A percentile compares a stretch with the other conserved stretches of the same genome.
phyloP scores from a whole-genome alignment of 2,888 invertebrate species.

The Gastracanthus pulcherrimus region DNA sequence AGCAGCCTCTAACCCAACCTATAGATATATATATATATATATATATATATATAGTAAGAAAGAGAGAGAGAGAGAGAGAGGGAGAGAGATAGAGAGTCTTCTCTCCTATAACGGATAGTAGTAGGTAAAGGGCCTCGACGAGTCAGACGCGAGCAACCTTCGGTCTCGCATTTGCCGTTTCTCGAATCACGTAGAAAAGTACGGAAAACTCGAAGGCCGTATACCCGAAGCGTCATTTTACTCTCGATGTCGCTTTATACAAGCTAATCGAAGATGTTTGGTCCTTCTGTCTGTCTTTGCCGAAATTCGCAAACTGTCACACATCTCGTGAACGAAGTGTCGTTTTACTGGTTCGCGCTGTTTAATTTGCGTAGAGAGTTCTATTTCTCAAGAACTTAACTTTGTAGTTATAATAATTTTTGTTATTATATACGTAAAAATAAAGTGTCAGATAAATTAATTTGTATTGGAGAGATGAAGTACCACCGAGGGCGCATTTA shows the following conservation, averaged over 20 bases:
- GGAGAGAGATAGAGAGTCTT: not conserved
- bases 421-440: too few relatives aligned
- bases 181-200: slow-evolving; percentile 65
- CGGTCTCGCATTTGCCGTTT: slow-evolving; percentile 55
- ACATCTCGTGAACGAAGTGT: too few relatives aligned
- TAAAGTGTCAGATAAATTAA: too few relatives aligned
- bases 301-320: too few relatives aligned
- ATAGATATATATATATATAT: slow-evolving; percentile 59
- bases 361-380: too few relatives aligned
- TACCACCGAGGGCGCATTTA: too few relatives aligned
- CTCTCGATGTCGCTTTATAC: not conserved
- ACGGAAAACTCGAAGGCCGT: slow-evolving; percentile 10
- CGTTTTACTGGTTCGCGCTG: too few relatives aligned
- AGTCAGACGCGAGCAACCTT: slow-evolving; percentile 59
- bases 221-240: slow-evolving; percentile 18
- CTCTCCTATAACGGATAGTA: slow-evolving; percentile 68
- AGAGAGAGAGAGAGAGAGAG: slow-evolving; percentile 12
- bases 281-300: too few relatives aligned
- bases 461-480: too few relatives aligned
- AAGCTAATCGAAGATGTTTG: slow-evolving; percentile 2
- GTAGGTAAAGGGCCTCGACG: slow-evolving; percentile 65
- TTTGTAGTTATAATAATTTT: too few relatives aligned
- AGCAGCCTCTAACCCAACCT: slow-evolving; percentile 74
- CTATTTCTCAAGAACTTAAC: too few relatives aligned
- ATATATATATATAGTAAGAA: slow-evolving; percentile 26